Evolutionary conservation across 2,797 vertebrate genomes (phyloP), one percentile per base, ranked within the genome.

Genomic region (Peromyscus nudipes): DNA sequence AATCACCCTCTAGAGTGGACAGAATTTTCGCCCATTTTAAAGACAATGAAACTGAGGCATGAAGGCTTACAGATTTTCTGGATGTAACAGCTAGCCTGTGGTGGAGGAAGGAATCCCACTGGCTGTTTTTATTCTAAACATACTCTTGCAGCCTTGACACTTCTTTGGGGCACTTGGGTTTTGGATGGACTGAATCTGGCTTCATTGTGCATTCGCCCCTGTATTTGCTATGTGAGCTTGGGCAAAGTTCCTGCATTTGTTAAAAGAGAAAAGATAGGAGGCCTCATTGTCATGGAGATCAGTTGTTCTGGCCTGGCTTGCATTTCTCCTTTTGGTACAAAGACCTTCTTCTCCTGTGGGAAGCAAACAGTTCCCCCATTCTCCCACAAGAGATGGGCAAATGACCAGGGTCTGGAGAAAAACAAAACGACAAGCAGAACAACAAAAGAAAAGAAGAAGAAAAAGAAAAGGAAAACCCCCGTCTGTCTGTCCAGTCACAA

Each of bases 241-340:
- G 43, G 82, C 17, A 91, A 92, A 79, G 25, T 52, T 75, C 77
- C 96, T 69, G 46, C 31, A 62, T 79, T 92, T 89, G 55, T 57
- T 55, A 94, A 91, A 17, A 88, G 13, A n/a, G 85, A 90, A 87
- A 80, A 60, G 5, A 67, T 21, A 71, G 12, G 84, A 25, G 46
- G 34, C 2, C 52, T 9, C 23, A n/a, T 37, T 82, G 34, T 40
- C 31, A 75, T 79, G 34, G 71, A 79, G n/a, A 83, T 76, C 29
- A 29, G 27, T 73, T 90, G 67, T 76, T 93, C 93, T 60, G 49
- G 34, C 67, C 27, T 86, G 34, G 1, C 57, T 77, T 25, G 1
- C 12, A 31, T 57, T 31, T 76, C 37, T 76, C 83, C 69, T 87
- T 91, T 52, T 46, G 16, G 10, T 69, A 75, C 92, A 84, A n/a